phyloP scores from a whole-genome alignment of 2,113 vertebrate species.

The Paramisgurnus dabryanus region DNA sequence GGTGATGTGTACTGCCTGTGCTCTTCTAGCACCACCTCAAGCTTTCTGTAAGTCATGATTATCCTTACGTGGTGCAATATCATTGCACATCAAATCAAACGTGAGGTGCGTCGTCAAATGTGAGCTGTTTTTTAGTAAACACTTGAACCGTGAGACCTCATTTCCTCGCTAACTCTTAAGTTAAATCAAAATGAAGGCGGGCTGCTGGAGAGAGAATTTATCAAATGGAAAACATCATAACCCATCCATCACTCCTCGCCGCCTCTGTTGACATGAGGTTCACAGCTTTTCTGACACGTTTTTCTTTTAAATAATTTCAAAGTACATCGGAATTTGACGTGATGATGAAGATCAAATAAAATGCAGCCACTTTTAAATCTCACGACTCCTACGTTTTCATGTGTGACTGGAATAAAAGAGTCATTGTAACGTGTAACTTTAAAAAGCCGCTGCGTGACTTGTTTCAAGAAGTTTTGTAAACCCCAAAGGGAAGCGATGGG shows the following conservation, averaged over 20 bases:
- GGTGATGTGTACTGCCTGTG: neutral
- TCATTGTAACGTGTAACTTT: neutral
- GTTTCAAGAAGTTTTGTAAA: neutral
- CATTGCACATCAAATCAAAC: neutral
- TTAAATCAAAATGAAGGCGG: constrained; percentile 25
- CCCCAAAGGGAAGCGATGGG: too few relatives aligned
- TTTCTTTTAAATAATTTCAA: constrained; percentile 20
- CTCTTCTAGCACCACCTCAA: neutral
- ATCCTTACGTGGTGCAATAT: neutral
- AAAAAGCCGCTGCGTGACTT: neutral
- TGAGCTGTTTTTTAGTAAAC: constrained; percentile 37
- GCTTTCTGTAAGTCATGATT: neutral
- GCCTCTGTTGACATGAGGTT: constrained; percentile 4
- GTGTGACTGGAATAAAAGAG: constrained; percentile 3
- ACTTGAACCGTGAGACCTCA: constrained; percentile 29
- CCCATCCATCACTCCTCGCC: neutral
- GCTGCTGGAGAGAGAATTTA: constrained; percentile 4
- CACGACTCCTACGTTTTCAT: neutral
- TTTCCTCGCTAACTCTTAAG: constrained; percentile 28
- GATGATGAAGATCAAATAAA: neutral
- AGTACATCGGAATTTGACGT: constrained; percentile 12
- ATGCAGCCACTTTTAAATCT: neutral
- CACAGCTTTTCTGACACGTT: neutral
- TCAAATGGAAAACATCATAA: constrained; percentile 34
- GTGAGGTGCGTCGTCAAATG: neutral